Evolutionary conservation across 2,888 invertebrate species (phyloP).

Genomic region (Pammene fasciana): DNA sequence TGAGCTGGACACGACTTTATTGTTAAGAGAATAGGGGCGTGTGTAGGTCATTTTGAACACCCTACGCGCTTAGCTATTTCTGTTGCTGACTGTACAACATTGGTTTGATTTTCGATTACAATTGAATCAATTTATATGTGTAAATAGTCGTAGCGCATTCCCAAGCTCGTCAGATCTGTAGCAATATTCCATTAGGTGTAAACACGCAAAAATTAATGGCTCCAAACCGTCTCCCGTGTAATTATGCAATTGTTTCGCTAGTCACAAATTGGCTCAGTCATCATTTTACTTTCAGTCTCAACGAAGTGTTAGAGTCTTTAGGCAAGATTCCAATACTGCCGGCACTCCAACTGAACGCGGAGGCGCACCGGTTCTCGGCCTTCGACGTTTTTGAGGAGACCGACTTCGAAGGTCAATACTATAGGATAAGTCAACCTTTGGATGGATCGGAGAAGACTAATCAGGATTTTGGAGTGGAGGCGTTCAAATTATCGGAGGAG

Average conservation of each 20-base stretch:
- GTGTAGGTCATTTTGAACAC: no score
- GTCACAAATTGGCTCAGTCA: conserved; percentile 40
- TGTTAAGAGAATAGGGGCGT: no score
- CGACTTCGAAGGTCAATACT: conserved; percentile 73
- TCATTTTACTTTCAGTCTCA: conserved; percentile 82
- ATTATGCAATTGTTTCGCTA: conserved; percentile 40
- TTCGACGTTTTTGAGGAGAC: conserved; percentile 85
- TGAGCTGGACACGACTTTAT: no score
- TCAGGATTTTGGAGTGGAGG: conserved; percentile 76
- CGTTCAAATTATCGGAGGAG: conserved; percentile 75
- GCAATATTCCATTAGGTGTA: not conserved
- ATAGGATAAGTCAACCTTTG: conserved; percentile 65
- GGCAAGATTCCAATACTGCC: conserved; percentile 93
- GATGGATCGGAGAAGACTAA: conserved; percentile 68
- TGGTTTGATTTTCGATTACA: no score
- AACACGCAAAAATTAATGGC: conserved; percentile 11
- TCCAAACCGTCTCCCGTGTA: conserved; percentile 15
- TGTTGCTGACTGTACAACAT: no score
- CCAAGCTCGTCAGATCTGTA: not conserved
- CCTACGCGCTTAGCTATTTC: no score
- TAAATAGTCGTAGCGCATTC: no score
- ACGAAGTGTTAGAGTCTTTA: conserved; percentile 88
- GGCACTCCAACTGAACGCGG: conserved; percentile 86
- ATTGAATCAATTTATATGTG: no score
- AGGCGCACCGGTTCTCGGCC: conserved; percentile 84